Conservation (phyloP, 2,888 invertebrate species). For the Polietes domitor region DNA sequence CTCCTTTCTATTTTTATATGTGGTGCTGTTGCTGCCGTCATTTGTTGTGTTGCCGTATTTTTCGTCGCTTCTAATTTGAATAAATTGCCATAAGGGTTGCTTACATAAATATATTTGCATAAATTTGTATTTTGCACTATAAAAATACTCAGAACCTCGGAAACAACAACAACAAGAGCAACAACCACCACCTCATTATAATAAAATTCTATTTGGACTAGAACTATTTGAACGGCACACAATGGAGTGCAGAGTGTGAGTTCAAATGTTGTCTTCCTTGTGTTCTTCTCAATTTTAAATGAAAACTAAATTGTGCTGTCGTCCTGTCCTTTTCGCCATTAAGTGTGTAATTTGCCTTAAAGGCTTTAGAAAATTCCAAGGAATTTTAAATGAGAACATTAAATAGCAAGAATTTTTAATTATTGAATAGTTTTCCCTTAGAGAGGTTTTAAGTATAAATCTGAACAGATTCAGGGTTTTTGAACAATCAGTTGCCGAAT, state of each 20-base stretch:
- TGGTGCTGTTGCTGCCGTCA: conserved; percentile 4
- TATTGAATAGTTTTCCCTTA: no score
- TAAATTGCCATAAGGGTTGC: conserved; percentile 65
- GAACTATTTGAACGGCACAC: not conserved
- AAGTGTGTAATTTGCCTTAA: not conserved
- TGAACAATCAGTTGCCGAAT: no score
- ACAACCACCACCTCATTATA: conserved; percentile 19
- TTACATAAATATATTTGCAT: conserved; percentile 63
- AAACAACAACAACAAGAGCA: no score
- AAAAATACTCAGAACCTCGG: conserved; percentile 26
- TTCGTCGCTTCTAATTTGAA: conserved; percentile 62
- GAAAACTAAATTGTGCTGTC: no score
- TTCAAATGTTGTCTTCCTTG: not conserved
- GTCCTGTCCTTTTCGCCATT: not conserved
- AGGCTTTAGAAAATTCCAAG: not conserved
- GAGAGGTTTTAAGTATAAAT: no score
- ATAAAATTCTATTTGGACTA: conserved; percentile 33
- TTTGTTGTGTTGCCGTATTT: conserved; percentile 35
- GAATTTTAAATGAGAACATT: not conserved
- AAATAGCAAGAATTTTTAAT: not conserved
- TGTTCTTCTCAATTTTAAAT: no score
- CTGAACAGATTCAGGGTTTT: no score
- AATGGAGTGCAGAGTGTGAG: not conserved
- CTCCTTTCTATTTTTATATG: conserved; percentile 22
- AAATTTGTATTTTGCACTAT: conserved; percentile 55